Evolutionary conservation across 2,797 vertebrate species (phyloP).

Genomic region (Acipenser oxyrinchus): DNA sequence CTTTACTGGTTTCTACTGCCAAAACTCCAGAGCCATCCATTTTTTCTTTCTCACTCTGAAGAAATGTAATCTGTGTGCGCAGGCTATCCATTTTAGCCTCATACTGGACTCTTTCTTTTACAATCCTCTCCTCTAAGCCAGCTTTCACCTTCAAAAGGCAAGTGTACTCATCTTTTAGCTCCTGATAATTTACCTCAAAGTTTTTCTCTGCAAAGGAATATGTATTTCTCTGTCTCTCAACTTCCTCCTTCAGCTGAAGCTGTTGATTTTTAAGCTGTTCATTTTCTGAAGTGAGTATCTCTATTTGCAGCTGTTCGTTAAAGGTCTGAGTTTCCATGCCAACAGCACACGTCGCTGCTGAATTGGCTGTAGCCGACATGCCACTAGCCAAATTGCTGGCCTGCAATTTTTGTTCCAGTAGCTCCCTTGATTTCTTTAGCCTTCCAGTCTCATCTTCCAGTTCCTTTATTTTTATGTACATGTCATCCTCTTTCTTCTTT

Average conservation of each 20-base stretch:
- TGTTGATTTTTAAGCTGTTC: conserved; percentile 49
- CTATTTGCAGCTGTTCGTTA: conserved; percentile 43
- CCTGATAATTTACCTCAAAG: conserved; percentile 80
- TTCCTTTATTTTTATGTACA: conserved; percentile 52
- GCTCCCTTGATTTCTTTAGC: conserved; percentile 59
- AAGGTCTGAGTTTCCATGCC: conserved; percentile 26
- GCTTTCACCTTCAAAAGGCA: conserved; percentile 67
- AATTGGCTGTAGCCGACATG: too few relatives aligned
- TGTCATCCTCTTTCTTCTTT: conserved; percentile 54
- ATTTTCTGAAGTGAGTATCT: conserved; percentile 58
- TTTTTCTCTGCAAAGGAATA: conserved; percentile 86
- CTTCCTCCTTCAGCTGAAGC: conserved; percentile 56
- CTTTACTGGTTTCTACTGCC: conserved; percentile 22
- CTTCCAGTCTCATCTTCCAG: conserved; percentile 58
- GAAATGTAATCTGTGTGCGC: conserved; percentile 49
- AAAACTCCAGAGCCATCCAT: conserved; percentile 7
- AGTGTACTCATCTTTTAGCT: conserved; percentile 78
- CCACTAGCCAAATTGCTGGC: conserved; percentile 25
- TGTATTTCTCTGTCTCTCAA: conserved; percentile 71
- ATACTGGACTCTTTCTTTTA: conserved; percentile 65
- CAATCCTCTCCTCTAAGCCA: conserved; percentile 65
- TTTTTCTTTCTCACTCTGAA: conserved; percentile 36
- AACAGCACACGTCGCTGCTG: too few relatives aligned
- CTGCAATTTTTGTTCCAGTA: conserved; percentile 60
- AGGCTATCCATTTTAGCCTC: conserved; percentile 60